phyloP scores from a whole-genome alignment of 2,797 vertebrate genomes.

The Myioborus miniatus region DNA sequence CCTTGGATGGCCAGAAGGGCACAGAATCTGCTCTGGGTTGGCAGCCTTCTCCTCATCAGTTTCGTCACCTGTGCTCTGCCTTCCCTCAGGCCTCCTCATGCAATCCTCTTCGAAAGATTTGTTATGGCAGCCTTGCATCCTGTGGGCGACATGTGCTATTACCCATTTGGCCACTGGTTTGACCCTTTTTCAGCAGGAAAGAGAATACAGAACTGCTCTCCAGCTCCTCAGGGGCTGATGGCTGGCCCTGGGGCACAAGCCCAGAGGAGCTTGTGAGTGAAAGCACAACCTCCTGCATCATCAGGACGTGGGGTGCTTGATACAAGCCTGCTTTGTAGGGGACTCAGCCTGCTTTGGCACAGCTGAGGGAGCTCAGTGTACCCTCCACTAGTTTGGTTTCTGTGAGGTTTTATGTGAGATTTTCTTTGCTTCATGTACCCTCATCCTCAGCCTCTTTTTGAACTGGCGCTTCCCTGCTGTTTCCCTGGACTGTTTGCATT shows the following conservation, averaged over 20 bases:
- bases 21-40: not conserved
- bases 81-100: not conserved
- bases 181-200: not conserved
- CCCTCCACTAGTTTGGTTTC: not conserved
- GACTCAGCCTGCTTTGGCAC: not conserved
- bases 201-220: not conserved
- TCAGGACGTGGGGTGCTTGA: fast-evolving
- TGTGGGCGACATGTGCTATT: not conserved
- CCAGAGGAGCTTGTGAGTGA: not conserved
- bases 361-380: not conserved
- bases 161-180: not conserved
- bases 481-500: not conserved
- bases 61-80: not conserved
- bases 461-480: not conserved
- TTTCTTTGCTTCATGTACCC: not conserved
- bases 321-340: not conserved
- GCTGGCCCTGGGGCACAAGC: not conserved
- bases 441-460: not conserved
- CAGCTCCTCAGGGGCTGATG: fast-evolving
- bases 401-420: not conserved
- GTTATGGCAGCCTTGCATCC: not conserved
- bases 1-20: not conserved
- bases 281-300: not conserved
- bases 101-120: not conserved
- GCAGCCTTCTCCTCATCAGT: not conserved